A percentile compares a stretch with the other conserved stretches of the same genome.
Conservation (phyloP, 2,113 vertebrate genomes). For the Trichechus manatus region DNA sequence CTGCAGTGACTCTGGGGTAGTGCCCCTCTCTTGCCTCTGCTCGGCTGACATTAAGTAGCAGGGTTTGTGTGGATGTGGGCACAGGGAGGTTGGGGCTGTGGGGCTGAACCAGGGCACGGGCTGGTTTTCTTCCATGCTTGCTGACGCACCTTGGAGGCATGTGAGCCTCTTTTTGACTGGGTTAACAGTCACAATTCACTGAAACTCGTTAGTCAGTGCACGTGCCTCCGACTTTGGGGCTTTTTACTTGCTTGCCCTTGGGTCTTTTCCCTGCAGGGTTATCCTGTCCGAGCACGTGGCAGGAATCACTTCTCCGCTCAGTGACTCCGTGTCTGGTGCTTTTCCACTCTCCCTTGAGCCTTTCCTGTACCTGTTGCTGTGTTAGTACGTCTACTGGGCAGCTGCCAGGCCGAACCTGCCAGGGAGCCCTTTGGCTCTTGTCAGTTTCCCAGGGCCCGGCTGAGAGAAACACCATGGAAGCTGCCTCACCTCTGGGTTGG, state of each 20-base stretch:
- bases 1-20: fast-evolving
- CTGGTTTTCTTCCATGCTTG: slow-evolving; percentile 37
- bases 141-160: background rate
- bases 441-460: background rate
- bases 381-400: slow-evolving; percentile 71
- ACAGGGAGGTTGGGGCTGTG: background rate
- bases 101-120: background rate
- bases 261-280: background rate
- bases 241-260: fast-evolving
- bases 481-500: background rate
- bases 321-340: slow-evolving; percentile 66
- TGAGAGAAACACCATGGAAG: background rate
- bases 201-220: background rate
- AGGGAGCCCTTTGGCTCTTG: slow-evolving; percentile 44
- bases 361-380: slow-evolving; percentile 77
- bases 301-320: slow-evolving; percentile 10
- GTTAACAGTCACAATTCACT: background rate
- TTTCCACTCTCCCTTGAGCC: slow-evolving; percentile 76
- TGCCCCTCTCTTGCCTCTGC: background rate
- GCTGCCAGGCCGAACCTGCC: slow-evolving; percentile 69
- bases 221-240: background rate
- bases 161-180: background rate
- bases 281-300: background rate
- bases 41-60: background rate
- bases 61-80: background rate